phyloP scores from a whole-genome alignment of 2,888 invertebrate genomes.

The Tribolium freemani region DNA sequence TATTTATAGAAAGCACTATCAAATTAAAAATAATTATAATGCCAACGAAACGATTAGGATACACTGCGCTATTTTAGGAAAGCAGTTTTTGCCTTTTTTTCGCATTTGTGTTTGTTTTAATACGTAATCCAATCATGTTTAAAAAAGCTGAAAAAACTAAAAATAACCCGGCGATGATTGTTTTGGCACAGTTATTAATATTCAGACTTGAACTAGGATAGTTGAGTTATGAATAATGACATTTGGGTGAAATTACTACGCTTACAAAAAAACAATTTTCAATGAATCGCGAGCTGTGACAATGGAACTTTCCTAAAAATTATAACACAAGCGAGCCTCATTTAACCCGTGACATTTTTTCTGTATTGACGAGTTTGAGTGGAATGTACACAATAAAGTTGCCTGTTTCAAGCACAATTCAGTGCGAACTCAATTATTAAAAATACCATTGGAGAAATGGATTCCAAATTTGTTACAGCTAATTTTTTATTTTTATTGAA shows the following conservation, averaged over 20 bases:
- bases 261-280: too few relatives aligned
- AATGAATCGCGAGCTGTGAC: neutral
- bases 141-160: neutral
- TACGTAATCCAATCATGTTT: neutral
- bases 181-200: neutral
- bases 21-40: neutral
- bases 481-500: too few relatives aligned
- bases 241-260: too few relatives aligned
- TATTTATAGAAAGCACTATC: neutral
- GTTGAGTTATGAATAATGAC: neutral
- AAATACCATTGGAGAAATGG: too few relatives aligned
- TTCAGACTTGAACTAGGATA: neutral
- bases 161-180: neutral
- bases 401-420: too few relatives aligned
- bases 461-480: too few relatives aligned
- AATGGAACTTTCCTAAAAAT: too few relatives aligned
- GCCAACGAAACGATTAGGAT: neutral
- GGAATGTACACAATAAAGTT: too few relatives aligned
- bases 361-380: too few relatives aligned
- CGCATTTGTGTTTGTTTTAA: neutral
- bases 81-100: neutral
- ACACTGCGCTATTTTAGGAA: neutral
- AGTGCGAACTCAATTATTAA: too few relatives aligned
- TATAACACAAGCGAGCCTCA: too few relatives aligned
- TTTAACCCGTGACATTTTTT: too few relatives aligned